Evolutionary conservation across 2,888 invertebrate species (phyloP).

Genomic region (Tholera decimalis): DNA sequence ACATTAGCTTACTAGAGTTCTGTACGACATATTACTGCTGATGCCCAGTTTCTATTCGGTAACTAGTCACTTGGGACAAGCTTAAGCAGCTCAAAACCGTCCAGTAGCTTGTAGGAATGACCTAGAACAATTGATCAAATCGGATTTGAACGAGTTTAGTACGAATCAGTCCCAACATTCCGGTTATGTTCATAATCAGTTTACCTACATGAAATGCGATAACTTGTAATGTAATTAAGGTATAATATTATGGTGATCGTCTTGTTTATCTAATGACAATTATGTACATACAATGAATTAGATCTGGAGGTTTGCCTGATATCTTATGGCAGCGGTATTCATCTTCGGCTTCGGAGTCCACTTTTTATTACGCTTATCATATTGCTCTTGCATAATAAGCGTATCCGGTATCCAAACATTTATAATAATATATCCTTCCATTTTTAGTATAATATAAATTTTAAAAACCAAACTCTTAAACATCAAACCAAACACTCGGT

Average conservation of each 20-base stretch:
- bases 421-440: no score
- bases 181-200: background rate
- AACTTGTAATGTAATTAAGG: background rate
- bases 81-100: constrained; percentile 2
- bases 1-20: background rate
- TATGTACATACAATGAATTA: no score
- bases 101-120: background rate
- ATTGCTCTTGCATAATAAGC: no score
- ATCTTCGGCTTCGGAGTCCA: no score
- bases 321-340: no score
- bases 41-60: background rate
- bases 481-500: no score
- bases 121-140: background rate
- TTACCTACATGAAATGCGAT: background rate
- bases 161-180: background rate
- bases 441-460: no score
- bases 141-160: background rate
- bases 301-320: no score
- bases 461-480: no score
- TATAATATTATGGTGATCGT: background rate
- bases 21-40: background rate
- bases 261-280: background rate
- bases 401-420: no score
- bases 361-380: no score
- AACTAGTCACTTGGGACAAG: background rate